phyloP scores from a whole-genome alignment of 1,140 invertebrate genomes.

The Antheraea pernyi region DNA sequence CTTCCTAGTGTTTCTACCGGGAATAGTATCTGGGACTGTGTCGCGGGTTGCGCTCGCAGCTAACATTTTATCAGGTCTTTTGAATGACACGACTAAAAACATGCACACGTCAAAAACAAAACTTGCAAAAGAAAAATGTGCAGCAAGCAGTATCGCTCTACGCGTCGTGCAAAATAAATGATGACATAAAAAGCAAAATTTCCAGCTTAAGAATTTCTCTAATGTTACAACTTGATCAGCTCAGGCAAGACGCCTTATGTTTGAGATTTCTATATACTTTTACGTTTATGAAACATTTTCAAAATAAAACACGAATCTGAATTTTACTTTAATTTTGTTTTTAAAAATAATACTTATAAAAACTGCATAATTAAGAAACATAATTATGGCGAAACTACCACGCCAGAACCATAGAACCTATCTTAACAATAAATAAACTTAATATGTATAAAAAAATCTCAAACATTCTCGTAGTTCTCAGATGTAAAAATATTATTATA shows the following conservation, averaged over 20 bases:
- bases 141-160: conserved; percentile 23
- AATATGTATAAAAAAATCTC: no score
- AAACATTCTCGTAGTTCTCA: no score
- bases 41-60: conserved; percentile 43
- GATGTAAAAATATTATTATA: neutral
- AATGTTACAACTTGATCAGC: neutral
- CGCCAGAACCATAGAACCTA: no score
- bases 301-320: no score
- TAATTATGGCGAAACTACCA: no score
- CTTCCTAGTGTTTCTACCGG: conserved; percentile 80
- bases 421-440: no score
- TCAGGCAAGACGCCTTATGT: neutral
- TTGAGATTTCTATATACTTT: no score
- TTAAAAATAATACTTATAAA: no score
- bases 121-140: conserved; percentile 27
- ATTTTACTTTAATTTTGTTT: no score
- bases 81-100: conserved; percentile 78
- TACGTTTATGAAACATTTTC: no score
- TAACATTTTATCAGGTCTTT: conserved; percentile 64
- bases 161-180: neutral
- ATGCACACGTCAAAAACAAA: conserved; percentile 47
- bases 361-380: no score
- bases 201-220: neutral
- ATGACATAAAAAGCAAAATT: neutral
- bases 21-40: conserved; percentile 42